phyloP scores from a whole-genome alignment of 2,797 vertebrate species.

The Mallotus villosus region DNA sequence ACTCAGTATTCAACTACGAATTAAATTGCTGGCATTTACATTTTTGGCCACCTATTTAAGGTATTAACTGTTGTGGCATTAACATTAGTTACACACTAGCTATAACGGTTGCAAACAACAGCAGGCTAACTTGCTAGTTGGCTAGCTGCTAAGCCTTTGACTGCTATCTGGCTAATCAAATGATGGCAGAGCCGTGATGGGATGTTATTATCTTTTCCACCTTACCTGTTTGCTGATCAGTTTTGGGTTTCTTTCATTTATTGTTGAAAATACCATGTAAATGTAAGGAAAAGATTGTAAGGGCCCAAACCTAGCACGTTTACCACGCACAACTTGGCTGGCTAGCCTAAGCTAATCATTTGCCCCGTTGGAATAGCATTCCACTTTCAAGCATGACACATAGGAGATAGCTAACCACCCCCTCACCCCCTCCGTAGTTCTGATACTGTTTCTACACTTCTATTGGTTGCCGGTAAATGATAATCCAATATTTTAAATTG shows the following conservation, averaged over 20 bases:
- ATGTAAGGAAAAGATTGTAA: background rate
- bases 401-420: conserved; percentile 23
- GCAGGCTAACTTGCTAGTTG: background rate
- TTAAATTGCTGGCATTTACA: background rate
- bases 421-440: background rate
- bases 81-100: background rate
- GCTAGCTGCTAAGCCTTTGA: background rate
- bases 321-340: background rate
- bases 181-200: background rate
- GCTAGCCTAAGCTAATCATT: conserved; percentile 5
- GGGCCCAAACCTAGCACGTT: background rate
- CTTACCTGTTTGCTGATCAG: conserved; percentile 7
- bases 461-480: conserved; percentile 24
- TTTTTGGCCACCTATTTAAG: background rate
- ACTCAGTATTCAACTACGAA: background rate
- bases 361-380: background rate
- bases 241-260: background rate
- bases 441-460: background rate
- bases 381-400: conserved; percentile 10
- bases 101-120: background rate
- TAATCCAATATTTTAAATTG: background rate
- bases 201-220: background rate
- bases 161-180: background rate
- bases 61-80: background rate
- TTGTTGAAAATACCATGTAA: conserved; percentile 8